A percentile compares a stretch with the other conserved stretches of the same genome.
Evolutionary conservation across 2,797 vertebrate species (phyloP).

Genomic region (Acridotheres tristis): DNA sequence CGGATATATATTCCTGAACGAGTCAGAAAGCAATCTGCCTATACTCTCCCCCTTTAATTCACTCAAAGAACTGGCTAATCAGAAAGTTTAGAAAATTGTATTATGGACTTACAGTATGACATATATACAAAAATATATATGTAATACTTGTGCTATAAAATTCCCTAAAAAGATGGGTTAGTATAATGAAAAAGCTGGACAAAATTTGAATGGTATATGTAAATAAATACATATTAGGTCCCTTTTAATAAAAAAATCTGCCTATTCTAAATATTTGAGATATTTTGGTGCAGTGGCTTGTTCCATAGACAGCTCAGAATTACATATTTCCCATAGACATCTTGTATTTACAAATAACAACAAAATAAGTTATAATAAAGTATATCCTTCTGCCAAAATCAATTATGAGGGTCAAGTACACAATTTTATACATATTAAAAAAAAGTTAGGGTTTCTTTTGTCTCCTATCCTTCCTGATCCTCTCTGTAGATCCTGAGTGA

Average conservation of each 20-base stretch:
- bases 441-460: background rate
- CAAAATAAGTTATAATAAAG: constrained; percentile 82
- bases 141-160: constrained; percentile 46
- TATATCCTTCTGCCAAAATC: constrained; percentile 76
- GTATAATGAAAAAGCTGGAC: constrained; percentile 63
- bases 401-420: constrained; percentile 33
- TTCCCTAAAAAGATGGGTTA: constrained; percentile 65
- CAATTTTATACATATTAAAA: constrained; percentile 8
- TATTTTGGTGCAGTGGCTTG: constrained; percentile 72
- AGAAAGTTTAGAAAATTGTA: constrained; percentile 25
- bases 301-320: constrained; percentile 72
- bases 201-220: constrained; percentile 59
- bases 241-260: constrained; percentile 75
- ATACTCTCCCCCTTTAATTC: constrained; percentile 31
- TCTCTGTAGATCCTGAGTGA: background rate
- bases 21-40: constrained; percentile 57
- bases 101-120: constrained; percentile 60
- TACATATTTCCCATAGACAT: constrained; percentile 81
- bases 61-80: constrained; percentile 56
- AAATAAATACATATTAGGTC: constrained; percentile 79
- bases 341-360: constrained; percentile 82
- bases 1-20: constrained; percentile 49
- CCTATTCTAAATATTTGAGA: constrained; percentile 76
- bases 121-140: constrained; percentile 63
- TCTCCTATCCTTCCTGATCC: background rate